Base-by-base conservation (phyloP, 64 coral and sea anemone species). In the Actinia tenebrosa region DNA sequence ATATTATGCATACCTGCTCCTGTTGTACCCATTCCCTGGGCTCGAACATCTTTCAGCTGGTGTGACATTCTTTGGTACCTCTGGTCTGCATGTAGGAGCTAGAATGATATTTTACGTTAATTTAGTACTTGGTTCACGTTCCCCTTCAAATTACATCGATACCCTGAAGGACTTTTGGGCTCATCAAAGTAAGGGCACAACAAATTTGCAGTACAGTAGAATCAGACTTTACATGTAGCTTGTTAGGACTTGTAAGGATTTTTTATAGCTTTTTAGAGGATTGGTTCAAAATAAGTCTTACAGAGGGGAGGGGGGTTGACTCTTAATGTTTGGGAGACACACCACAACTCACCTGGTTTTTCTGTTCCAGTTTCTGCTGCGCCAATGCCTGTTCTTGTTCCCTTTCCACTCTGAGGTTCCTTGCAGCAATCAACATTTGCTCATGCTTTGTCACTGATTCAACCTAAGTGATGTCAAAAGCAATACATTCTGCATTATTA, bases 341-440 rank as follows among this genome's bases (percentile, higher is more conserved):
- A 58, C 10, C 56, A 58, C 63, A 66, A 23, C 63, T 10, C 14
- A 93, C 97, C 88, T 99, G 97, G 45, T 89, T 99, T 44, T 99
- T 95, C 82, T 99, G 97, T 78, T 99, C 97, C 87, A 95, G 79
- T 63, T 95, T 99, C 59, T 99, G 97, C 71, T 92, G 97, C 37
- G 86, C 58, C 47, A 95, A 77, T 30, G 93, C 64, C 45, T 89
- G 82, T 42, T 99, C 97, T 45, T 95, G 90, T 83, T 99, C 97
- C 84, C 97, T 93, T 45, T 95, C 97, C 78, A 99, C 93, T 16
- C 97, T 90, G 8, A 99, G 84, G 77, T 91, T 99, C 15, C 93
- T 87, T 44, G 97, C 97, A 30, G 97, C 97, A 86, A 80, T 87
- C 15, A 99, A 54, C 97, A 99, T 99, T 77, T 95, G 91, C 27